Percentiles rank a stretch among this genome's conserved stretches.
phyloP scores from a whole-genome alignment of 2,113 vertebrate species.

The Laticauda laticaudata region DNA sequence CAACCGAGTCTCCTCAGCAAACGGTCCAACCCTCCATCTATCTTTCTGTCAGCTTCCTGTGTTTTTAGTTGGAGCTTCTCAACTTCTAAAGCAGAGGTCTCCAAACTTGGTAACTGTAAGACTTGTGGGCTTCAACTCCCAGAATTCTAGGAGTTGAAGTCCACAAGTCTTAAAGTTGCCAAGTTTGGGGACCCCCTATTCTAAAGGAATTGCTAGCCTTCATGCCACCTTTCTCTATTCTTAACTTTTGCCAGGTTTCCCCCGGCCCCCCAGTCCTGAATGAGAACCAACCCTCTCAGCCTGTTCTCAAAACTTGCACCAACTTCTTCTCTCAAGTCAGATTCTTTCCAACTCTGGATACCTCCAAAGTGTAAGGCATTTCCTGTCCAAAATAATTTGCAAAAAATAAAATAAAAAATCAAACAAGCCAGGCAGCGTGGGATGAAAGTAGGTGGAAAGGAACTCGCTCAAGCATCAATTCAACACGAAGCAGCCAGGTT shows the following conservation, averaged over 20 bases:
- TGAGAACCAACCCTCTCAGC: constrained; percentile 56
- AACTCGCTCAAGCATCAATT: constrained; percentile 60
- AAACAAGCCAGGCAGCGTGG: constrained; percentile 64
- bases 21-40: neutral
- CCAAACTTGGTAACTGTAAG: too few relatives aligned
- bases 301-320: constrained; percentile 56
- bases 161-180: too few relatives aligned
- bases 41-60: neutral
- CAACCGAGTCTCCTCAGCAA: constrained; percentile 38
- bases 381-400: constrained; percentile 71
- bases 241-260: constrained; percentile 23
- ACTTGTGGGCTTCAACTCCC: too few relatives aligned
- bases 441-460: constrained; percentile 66
- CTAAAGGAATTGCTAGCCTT: neutral
- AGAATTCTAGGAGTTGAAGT: neutral
- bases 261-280: constrained; percentile 28
- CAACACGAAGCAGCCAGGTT: constrained; percentile 40
- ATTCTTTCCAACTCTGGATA: constrained; percentile 60
- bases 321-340: constrained; percentile 61
- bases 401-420: constrained; percentile 40
- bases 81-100: neutral
- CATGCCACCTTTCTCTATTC: neutral
- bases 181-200: too few relatives aligned
- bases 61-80: neutral
- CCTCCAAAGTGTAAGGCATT: constrained; percentile 68